Conservation (phyloP, 2,113 vertebrate species). For the Microtus pennsylvanicus region DNA sequence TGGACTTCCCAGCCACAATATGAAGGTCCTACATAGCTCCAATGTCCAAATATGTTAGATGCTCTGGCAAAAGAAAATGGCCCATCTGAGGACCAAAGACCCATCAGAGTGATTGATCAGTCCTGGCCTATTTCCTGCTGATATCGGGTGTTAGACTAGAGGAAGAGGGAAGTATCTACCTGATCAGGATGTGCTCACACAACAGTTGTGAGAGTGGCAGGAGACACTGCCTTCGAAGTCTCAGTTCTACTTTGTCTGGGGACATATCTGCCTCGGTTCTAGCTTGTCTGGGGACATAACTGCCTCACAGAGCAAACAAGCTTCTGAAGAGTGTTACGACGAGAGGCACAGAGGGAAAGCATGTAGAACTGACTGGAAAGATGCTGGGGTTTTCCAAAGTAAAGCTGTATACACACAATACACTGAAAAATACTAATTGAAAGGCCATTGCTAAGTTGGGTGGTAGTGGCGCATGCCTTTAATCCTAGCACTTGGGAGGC, state of each 20-base stretch:
- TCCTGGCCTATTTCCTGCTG: not conserved
- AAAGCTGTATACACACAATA: not conserved
- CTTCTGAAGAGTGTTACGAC: not conserved
- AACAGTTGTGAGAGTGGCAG: not conserved
- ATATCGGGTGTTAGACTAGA: not conserved
- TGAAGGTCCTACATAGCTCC: not conserved
- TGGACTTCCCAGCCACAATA: not conserved
- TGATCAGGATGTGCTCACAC: not conserved
- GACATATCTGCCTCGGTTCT: not conserved
- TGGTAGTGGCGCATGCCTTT: too few species aligned
- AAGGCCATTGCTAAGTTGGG: not conserved
- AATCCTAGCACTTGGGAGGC: too few species aligned
- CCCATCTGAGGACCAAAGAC: not conserved
- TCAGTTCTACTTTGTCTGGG: not conserved
- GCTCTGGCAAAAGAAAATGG: conserved; percentile 42
- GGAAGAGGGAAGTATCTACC: not conserved
- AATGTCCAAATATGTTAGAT: not conserved
- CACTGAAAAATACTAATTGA: conserved; percentile 48
- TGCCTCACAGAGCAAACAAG: not conserved
- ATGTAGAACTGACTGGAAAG: not conserved
- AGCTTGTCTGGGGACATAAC: not conserved
- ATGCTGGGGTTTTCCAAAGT: conserved; percentile 41
- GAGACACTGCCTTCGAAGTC: not conserved
- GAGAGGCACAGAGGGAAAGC: not conserved
- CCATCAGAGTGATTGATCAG: not conserved